Evolutionary conservation across 2,888 invertebrate species (phyloP), one percentile per base, ranked within the genome.

Genomic region (Ormia ochracea): DNA sequence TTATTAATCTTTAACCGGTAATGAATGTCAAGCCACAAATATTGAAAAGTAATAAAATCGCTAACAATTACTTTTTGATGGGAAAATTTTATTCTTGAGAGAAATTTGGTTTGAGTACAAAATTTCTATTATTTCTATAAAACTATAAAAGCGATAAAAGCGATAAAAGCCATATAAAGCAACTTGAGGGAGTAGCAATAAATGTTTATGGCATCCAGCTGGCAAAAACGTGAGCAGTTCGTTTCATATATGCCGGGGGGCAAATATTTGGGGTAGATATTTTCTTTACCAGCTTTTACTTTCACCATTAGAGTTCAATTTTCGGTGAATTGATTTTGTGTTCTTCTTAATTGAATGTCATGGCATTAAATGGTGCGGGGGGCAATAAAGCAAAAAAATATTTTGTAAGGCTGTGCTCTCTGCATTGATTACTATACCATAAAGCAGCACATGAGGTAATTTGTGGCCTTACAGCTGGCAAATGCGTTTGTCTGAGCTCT

Each of bases 1-100:
- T 59, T 52, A 43, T 66, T 68, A 66, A 59, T 74, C 45, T 54
- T 41, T 58, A 33, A 36, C 21, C 28, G 38, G 48, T 56, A 58
- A 65, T 38, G 19, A 33, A 33, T 41, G 17, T 17, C 26, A 45
- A 48, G 14, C 26, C 10, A 28, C 38, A 38, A 28, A n/a, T 5
- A 48, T 12, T 12, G 28, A 17, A 38, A 56, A n/a, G 28, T 28
- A 52, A 54, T 41, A 65, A 65, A 33, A 65, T 65, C 36, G 9
- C 9, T 48, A 48, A 48, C 21, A 63, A 36, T 36, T 36, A 23
- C 23, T 14, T 50, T 48, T 23, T 17, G 63, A n/a, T 23, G 3
- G 4, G 7, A 63, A 1, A 33, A 45, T 63, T 63, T 63, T 63
- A 63, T 48, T 33, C 23, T 21, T 3, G 23, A 6, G 4, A 12